A percentile compares a stretch with the other conserved stretches of the same genome.
phyloP scores from a whole-genome alignment of 2,888 invertebrate genomes.

The Drosophila greeni region DNA sequence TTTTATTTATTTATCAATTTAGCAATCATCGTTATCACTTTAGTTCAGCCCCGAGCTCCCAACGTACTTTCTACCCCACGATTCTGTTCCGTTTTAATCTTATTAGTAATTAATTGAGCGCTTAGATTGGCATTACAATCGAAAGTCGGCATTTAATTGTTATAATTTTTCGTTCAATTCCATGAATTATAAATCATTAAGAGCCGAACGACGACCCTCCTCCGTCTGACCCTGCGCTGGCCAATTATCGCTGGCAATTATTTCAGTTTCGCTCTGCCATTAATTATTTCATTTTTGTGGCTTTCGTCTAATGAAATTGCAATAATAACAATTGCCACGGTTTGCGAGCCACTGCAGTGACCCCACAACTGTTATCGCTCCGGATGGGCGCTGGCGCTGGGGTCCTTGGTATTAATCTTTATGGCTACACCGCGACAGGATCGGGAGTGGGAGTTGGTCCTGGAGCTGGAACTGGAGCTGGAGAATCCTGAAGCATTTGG shows the following conservation, averaged over 20 bases:
- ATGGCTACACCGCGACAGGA: slow-evolving; percentile 15
- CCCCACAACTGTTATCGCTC: slow-evolving; percentile 53
- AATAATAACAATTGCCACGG: slow-evolving; percentile 36
- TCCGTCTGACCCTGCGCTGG: neutral
- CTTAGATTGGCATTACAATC: slow-evolving; percentile 36
- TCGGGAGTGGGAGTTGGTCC: neutral
- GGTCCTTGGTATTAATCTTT: slow-evolving; percentile 58
- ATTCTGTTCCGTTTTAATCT: slow-evolving; percentile 10
- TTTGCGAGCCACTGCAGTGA: slow-evolving; percentile 34
- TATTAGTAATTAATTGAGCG: slow-evolving; percentile 57
- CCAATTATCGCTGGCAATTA: slow-evolving; percentile 27
- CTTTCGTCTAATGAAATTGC: slow-evolving; percentile 42
- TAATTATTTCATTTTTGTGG: slow-evolving; percentile 44
- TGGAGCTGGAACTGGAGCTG: neutral
- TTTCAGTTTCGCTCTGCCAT: slow-evolving; percentile 27
- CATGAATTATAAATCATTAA: slow-evolving; percentile 66
- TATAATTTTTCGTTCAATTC: slow-evolving; percentile 48
- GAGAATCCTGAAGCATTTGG: slow-evolving; percentile 28
- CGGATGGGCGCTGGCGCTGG: slow-evolving; percentile 27
- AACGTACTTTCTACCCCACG: neutral
- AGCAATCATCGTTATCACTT: neutral
- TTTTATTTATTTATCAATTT: neutral
- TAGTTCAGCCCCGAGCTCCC: neutral
- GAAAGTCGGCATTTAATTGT: slow-evolving; percentile 40
- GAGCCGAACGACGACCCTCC: neutral